phyloP scores from a whole-genome alignment of 2,113 vertebrate genomes.

The Platanista minor region DNA sequence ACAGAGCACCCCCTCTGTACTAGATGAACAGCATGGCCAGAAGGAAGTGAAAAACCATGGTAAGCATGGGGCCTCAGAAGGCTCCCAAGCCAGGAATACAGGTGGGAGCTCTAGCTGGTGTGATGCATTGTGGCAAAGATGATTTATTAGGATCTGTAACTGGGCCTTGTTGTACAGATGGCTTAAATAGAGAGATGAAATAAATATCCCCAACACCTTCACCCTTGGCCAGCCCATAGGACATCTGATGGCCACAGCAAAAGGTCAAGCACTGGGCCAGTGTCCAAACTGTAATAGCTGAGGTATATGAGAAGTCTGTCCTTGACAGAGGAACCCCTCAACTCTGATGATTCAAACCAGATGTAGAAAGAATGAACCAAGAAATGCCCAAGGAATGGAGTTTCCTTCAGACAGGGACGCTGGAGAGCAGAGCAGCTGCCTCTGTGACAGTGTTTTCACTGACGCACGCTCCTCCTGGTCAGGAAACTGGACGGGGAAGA shows the following conservation, averaged over 20 bases:
- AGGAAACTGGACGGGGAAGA: background rate
- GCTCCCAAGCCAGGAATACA: background rate
- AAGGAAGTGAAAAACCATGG: conserved; percentile 62
- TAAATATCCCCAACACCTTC: background rate
- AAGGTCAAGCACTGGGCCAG: background rate
- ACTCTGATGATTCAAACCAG: conserved; percentile 44
- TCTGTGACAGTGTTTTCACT: background rate
- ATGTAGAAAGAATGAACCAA: conserved; percentile 37
- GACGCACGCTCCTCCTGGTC: background rate
- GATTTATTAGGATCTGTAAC: background rate
- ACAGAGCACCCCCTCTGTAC: conserved; percentile 38
- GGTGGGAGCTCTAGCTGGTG: background rate
- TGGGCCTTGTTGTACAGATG: background rate
- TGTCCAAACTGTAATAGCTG: background rate
- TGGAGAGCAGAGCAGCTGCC: background rate
- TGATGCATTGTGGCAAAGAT: background rate
- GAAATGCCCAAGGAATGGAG: background rate
- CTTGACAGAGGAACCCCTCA: conserved; percentile 25
- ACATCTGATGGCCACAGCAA: conserved; percentile 29
- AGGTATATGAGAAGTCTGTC: conserved; percentile 8
- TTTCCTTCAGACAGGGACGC: background rate
- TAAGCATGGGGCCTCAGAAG: conserved; percentile 47
- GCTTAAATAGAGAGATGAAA: background rate
- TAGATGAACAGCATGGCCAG: conserved; percentile 23
- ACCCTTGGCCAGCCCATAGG: background rate